phyloP scores from a whole-genome alignment of 2,888 invertebrate genomes.

The Antitype chi region DNA sequence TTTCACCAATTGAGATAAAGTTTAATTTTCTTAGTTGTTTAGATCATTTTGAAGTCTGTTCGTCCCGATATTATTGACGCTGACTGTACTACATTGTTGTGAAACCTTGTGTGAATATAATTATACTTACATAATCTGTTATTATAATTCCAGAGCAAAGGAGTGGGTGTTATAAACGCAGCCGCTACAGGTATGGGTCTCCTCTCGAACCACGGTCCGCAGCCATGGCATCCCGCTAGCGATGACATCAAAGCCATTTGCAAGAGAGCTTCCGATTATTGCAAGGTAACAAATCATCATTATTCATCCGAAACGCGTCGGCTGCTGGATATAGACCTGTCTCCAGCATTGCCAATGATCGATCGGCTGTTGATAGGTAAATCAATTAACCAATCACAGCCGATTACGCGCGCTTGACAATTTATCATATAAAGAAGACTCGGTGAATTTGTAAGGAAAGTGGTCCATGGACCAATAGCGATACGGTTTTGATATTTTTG shows the following conservation, averaged over 20 bases:
- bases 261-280: slow-evolving; percentile 91
- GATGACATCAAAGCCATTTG: slow-evolving; percentile 92
- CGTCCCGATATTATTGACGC: too few relatives aligned
- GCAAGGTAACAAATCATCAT: slow-evolving; percentile 88
- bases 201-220: slow-evolving; percentile 94
- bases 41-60: too few relatives aligned
- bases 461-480: too few relatives aligned
- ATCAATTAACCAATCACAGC: neutral
- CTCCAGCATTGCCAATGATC: neutral
- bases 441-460: too few relatives aligned
- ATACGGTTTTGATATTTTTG: too few relatives aligned
- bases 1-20: too few relatives aligned
- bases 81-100: neutral
- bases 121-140: neutral
- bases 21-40: too few relatives aligned
- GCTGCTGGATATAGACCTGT: neutral
- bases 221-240: slow-evolving; percentile 95
- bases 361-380: neutral
- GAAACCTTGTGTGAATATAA: neutral
- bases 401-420: neutral
- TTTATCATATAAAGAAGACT: neutral
- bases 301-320: neutral
- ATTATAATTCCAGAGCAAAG: slow-evolving; percentile 89
- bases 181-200: slow-evolving; percentile 96
- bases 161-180: slow-evolving; percentile 96